Evolutionary conservation across 2,888 invertebrate species (phyloP).

Genomic region (Nebria salina): DNA sequence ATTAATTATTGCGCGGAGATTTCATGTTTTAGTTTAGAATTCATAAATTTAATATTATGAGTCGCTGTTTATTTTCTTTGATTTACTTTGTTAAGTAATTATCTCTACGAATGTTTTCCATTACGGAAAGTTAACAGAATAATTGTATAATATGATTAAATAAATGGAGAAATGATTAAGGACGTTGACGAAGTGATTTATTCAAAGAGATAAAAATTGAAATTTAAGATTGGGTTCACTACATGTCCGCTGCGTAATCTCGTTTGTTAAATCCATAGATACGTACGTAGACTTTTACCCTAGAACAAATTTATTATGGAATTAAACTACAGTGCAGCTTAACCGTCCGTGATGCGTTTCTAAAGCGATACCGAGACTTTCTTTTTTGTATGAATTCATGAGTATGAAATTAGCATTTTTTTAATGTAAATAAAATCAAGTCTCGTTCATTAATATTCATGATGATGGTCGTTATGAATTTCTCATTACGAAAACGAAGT

Average conservation of each 20-base stretch:
- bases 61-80: background rate
- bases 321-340: background rate
- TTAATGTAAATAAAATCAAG: slow-evolving; percentile 43
- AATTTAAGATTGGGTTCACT: background rate
- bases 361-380: background rate
- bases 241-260: background rate
- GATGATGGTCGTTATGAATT: slow-evolving; percentile 38
- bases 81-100: background rate
- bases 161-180: too few relatives aligned
- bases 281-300: background rate
- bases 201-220: too few relatives aligned
- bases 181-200: too few relatives aligned
- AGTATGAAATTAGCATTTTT: slow-evolving; percentile 16
- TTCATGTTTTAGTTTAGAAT: background rate
- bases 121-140: background rate
- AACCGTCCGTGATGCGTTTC: slow-evolving; percentile 1
- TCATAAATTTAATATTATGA: background rate
- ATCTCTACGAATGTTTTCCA: background rate
- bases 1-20: background rate
- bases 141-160: background rate
- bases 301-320: background rate
- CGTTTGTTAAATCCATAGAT: background rate
- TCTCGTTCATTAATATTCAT: slow-evolving; percentile 43
- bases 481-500: slow-evolving; percentile 30
- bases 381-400: background rate